phyloP scores from a whole-genome alignment of 2,888 invertebrate genomes.

The Ptychoptera contaminata region DNA sequence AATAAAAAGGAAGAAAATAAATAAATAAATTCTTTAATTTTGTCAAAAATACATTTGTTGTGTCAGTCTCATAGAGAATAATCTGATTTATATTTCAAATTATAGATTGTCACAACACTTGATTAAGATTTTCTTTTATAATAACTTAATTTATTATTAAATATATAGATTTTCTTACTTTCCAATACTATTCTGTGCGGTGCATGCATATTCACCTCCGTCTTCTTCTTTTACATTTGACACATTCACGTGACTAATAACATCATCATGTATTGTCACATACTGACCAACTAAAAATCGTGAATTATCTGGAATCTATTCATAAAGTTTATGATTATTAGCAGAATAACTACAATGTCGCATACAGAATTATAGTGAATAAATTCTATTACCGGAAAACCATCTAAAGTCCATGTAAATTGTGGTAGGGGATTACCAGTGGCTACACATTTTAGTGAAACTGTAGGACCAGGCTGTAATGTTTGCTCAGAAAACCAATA shows the following conservation, averaged over 20 bases:
- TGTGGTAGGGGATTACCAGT: slow-evolving; percentile 87
- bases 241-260: slow-evolving; percentile 84
- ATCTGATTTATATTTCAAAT: too few relatives aligned
- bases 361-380: too few relatives aligned
- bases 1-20: too few relatives aligned
- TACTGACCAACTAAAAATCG: slow-evolving; percentile 84
- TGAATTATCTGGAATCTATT: slow-evolving; percentile 33
- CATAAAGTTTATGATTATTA: not conserved
- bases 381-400: slow-evolving; percentile 56
- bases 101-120: too few relatives aligned
- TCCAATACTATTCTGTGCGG: slow-evolving; percentile 69
- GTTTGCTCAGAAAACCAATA: slow-evolving; percentile 90
- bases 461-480: slow-evolving; percentile 77
- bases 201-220: slow-evolving; percentile 78
- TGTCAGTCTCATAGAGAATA: too few relatives aligned
- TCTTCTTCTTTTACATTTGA: slow-evolving; percentile 77
- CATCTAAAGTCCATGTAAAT: slow-evolving; percentile 82
- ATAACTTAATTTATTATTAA: not conserved
- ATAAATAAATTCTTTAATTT: too few relatives aligned
- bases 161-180: slow-evolving; percentile 29
- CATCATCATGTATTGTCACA: slow-evolving; percentile 81
- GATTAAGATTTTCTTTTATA: too few relatives aligned
- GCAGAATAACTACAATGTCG: too few relatives aligned
- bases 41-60: too few relatives aligned
- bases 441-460: slow-evolving; percentile 86